These are phyloP conservation scores for Silurus lanzhouensis DNA, from an alignment of 2,797 vertebrate species.

Conservation along the genomic window DNA sequence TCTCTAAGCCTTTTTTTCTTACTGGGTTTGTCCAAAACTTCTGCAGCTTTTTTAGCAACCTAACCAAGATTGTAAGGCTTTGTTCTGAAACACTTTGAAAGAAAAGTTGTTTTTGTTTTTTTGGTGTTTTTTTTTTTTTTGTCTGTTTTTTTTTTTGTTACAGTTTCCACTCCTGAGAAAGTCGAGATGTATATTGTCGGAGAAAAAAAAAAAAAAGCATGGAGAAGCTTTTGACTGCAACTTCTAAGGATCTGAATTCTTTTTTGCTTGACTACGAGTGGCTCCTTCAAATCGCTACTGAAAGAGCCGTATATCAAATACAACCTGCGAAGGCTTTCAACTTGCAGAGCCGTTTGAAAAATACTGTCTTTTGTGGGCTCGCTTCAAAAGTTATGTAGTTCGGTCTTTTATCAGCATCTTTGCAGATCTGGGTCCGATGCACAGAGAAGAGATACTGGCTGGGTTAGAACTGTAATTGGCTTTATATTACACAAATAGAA, in stretches of 20 bases:
- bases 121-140: background rate
- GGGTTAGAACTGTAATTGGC: slow-evolving; percentile 55
- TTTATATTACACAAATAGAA: slow-evolving; percentile 52
- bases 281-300: slow-evolving; percentile 68
- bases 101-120: background rate
- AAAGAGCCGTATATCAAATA: slow-evolving; percentile 73
- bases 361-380: slow-evolving; percentile 66
- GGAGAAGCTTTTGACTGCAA: slow-evolving; percentile 72
- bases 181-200: slow-evolving; percentile 75
- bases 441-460: slow-evolving; percentile 11
- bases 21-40: slow-evolving; percentile 45
- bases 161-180: slow-evolving; percentile 64
- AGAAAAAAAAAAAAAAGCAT: slow-evolving; percentile 65
- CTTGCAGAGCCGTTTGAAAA: slow-evolving; percentile 74
- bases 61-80: slow-evolving; percentile 71
- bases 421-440: slow-evolving; percentile 10
- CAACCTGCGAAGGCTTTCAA: slow-evolving; percentile 75
- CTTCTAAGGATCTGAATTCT: slow-evolving; percentile 72
- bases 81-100: slow-evolving; percentile 73
- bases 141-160: slow-evolving; percentile 56
- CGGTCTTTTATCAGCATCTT: slow-evolving; percentile 33
- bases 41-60: slow-evolving; percentile 60
- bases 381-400: slow-evolving; percentile 50
- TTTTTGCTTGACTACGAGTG: slow-evolving; percentile 71
- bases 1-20: slow-evolving; percentile 52